Base-by-base conservation (phyloP, 2,888 invertebrate genomes). In the Alsophila aescularia region DNA sequence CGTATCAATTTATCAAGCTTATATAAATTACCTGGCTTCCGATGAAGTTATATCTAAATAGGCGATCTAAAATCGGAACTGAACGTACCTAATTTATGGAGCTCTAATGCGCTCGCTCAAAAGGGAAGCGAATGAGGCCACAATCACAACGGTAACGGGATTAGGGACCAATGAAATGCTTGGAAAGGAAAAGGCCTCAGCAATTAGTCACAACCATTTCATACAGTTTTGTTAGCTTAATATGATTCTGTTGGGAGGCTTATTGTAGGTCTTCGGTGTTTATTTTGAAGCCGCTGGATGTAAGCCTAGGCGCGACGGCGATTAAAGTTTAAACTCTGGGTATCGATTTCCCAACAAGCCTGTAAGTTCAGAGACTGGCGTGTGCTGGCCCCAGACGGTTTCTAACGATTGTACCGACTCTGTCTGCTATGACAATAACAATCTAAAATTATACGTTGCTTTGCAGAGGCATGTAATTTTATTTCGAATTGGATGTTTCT, bases 111-210 rank as follows among this genome's bases (percentile, higher is more conserved):
- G 39, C 14, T 49, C 34, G 44, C 12, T 40, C 18, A 40, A 50
- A 45, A 34, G 69, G 64, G 65, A 66, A 65, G 63, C 70, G 64
- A 70, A 66, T 73, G 70, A 76, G 75, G 77, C 72, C 73, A 60
- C 50, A 42, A 37, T 73, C 73, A 60, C 50, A 42, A 37, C 65
- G 60, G 61, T 66, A 73, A 71, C 66, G 54, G 39, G 48, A 49
- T 44, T 40, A 48, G 62, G 62, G 51, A 63, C 52, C 34, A 53
- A 61, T 52, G 44, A 57, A 45, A 56, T 52, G 58, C 49, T 39
- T 58, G 59, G 43, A 60, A 64, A 52, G 58, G 42, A 34, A 52
- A 18, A 42, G 31, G 39, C 39, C 27, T 24, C 37, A 14, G 35
- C 5, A 13, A 35, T 29, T 21, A 52, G 15, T 27, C 6, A 39